phyloP scores from a whole-genome alignment of 2,113 vertebrate species.

The Vanacampus margaritifer region DNA sequence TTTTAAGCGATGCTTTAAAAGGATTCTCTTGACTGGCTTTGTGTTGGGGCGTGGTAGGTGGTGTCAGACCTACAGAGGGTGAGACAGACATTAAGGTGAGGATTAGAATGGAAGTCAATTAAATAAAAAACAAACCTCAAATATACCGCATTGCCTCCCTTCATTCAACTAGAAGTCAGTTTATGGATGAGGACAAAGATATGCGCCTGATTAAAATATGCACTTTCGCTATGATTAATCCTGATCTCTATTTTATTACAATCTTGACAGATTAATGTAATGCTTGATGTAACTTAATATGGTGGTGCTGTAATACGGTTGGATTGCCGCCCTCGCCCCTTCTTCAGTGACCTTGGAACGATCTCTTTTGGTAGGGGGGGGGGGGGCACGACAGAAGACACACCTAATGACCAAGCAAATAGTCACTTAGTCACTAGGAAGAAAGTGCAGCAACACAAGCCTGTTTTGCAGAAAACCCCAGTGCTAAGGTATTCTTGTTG shows the following conservation, averaged over 20 bases:
- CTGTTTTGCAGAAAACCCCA: background rate
- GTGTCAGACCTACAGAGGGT: constrained; percentile 88
- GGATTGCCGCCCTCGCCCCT: constrained; percentile 45
- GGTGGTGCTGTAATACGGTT: constrained; percentile 53
- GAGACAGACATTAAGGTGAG: constrained; percentile 38
- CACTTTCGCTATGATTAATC: constrained; percentile 69
- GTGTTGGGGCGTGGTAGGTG: constrained; percentile 99
- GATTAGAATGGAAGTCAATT: constrained; percentile 15
- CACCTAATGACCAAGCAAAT: constrained; percentile 20
- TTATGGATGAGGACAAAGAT: constrained; percentile 63
- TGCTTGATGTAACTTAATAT: constrained; percentile 71
- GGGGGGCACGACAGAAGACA: constrained; percentile 23
- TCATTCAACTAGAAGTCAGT: constrained; percentile 21
- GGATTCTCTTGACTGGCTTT: constrained; percentile 98
- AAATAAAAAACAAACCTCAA: constrained; percentile 48
- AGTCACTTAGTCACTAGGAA: background rate
- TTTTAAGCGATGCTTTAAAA: constrained; percentile 95
- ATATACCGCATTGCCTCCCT: constrained; percentile 23
- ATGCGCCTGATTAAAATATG: constrained; percentile 74
- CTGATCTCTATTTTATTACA: constrained; percentile 72
- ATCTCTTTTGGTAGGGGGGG: constrained; percentile 30
- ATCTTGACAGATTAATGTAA: constrained; percentile 76
- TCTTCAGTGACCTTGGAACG: constrained; percentile 64
- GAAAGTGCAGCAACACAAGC: background rate
- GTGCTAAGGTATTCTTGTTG: background rate